phyloP scores from a whole-genome alignment of 2,797 vertebrate species.

The Phataginus tricuspis region DNA sequence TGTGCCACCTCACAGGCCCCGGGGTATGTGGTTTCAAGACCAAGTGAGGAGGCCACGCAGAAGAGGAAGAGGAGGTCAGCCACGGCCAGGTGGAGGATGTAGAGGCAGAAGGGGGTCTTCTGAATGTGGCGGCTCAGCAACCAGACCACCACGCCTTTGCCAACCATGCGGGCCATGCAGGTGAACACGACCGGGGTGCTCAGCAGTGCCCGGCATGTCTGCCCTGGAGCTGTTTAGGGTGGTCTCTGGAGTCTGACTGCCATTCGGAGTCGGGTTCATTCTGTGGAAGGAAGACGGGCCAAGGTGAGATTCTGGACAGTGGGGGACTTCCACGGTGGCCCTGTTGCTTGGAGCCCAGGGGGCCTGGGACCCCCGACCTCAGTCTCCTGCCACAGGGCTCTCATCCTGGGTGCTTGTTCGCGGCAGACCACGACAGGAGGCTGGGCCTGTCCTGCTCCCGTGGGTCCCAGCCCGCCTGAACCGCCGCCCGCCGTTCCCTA shows the following conservation, averaged over 20 bases:
- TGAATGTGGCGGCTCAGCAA: neutral
- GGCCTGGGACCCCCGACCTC: accelerated
- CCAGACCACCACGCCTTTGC: constrained; percentile 59
- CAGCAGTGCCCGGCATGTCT: accelerated
- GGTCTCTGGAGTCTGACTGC: accelerated
- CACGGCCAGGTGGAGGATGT: constrained; percentile 60
- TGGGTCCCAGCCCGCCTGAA: neutral
- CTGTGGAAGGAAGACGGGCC: neutral
- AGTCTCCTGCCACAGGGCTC: neutral
- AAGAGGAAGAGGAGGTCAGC: constrained; percentile 71
- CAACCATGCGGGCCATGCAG: constrained; percentile 6
- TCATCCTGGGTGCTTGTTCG: neutral
- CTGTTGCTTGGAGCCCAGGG: accelerated
- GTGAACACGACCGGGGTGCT: neutral
- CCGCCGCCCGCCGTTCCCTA: accelerated
- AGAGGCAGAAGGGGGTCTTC: constrained; percentile 50
- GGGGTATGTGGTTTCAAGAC: neutral
- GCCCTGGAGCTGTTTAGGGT: accelerated
- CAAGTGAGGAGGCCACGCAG: neutral
- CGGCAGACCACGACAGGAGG: neutral
- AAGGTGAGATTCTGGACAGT: accelerated
- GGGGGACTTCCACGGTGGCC: too few relatives aligned
- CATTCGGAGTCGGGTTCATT: neutral
- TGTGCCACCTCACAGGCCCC: neutral
- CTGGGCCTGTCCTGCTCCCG: accelerated